Conservation (phyloP, 2,888 invertebrate genomes). For the Emmelina monodactyla region DNA sequence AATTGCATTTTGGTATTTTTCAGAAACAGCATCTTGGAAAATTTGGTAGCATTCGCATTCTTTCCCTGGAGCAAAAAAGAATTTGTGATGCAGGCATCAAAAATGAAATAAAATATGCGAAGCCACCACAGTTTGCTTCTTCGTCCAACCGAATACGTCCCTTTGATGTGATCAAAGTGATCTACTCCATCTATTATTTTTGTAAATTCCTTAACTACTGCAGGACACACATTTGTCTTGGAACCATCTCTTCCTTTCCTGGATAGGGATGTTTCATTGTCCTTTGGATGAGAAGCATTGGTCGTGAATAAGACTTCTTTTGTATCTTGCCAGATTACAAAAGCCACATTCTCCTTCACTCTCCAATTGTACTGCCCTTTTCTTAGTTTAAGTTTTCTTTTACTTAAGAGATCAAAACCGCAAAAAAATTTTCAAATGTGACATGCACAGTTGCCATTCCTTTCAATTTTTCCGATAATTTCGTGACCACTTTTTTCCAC, state of each 20-base stretch:
- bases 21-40: slow-evolving; percentile 12
- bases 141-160: slow-evolving; percentile 17
- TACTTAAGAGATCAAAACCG: slow-evolving; percentile 10
- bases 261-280: slow-evolving; percentile 11
- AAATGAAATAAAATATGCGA: slow-evolving; percentile 18
- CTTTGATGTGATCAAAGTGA: too few relatives aligned
- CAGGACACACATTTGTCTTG: slow-evolving; percentile 13
- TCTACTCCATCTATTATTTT: slow-evolving; percentile 18
- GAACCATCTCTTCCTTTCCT: slow-evolving; percentile 14
- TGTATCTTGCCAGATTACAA: slow-evolving; percentile 18
- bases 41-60: slow-evolving; percentile 10
- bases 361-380: slow-evolving; percentile 18
- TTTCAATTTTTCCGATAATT: slow-evolving; percentile 12
- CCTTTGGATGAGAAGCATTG: slow-evolving; percentile 19
- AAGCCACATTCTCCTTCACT: slow-evolving; percentile 16
- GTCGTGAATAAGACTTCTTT: slow-evolving; percentile 16
- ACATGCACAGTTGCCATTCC: slow-evolving; percentile 9
- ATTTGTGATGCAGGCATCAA: slow-evolving; percentile 19
- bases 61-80: slow-evolving; percentile 14
- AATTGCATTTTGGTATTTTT: slow-evolving; percentile 13
- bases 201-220: slow-evolving; percentile 14
- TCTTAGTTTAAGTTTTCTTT: slow-evolving; percentile 11
- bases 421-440: slow-evolving; percentile 19
- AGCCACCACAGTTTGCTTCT: slow-evolving; percentile 19
- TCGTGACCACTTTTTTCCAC: slow-evolving; percentile 19